phyloP scores from a whole-genome alignment of 2,888 invertebrate species.

The Torymus aiolomorphi region DNA sequence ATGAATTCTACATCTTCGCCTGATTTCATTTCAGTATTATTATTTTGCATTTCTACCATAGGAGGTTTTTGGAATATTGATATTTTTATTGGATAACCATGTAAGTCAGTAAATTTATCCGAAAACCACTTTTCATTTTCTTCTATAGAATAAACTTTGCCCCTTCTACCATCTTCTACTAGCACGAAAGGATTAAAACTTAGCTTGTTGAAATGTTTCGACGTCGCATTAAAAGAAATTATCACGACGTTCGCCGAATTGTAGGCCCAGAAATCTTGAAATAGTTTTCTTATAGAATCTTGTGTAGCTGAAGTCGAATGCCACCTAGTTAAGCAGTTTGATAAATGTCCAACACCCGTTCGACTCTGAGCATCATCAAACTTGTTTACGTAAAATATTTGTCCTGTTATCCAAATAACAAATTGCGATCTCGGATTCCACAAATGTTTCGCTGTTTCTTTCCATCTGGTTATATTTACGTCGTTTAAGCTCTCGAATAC shows the following conservation, averaged over 20 bases:
- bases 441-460: neutral
- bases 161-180: neutral
- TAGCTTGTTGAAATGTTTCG: neutral
- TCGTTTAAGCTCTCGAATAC: constrained; percentile 2
- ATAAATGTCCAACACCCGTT: neutral
- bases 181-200: constrained; percentile 35
- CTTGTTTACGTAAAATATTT: neutral
- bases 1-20: constrained; percentile 37
- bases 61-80: constrained; percentile 55
- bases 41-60: constrained; percentile 23
- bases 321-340: neutral
- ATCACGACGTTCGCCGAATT: constrained; percentile 19
- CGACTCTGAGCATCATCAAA: neutral
- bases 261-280: constrained; percentile 14
- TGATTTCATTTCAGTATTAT: constrained; percentile 16
- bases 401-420: constrained; percentile 20
- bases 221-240: constrained; percentile 10
- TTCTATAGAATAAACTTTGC: constrained; percentile 3
- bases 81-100: constrained; percentile 53
- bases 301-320: neutral
- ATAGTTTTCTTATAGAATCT: neutral
- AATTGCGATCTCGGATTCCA: constrained; percentile 9
- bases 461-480: neutral
- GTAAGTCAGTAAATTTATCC: constrained; percentile 56
- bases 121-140: constrained; percentile 47